Evolutionary conservation across 1,140 invertebrate genomes (phyloP), one percentile per base, ranked within the genome.

Genomic region (Coboldia fuscipes): DNA sequence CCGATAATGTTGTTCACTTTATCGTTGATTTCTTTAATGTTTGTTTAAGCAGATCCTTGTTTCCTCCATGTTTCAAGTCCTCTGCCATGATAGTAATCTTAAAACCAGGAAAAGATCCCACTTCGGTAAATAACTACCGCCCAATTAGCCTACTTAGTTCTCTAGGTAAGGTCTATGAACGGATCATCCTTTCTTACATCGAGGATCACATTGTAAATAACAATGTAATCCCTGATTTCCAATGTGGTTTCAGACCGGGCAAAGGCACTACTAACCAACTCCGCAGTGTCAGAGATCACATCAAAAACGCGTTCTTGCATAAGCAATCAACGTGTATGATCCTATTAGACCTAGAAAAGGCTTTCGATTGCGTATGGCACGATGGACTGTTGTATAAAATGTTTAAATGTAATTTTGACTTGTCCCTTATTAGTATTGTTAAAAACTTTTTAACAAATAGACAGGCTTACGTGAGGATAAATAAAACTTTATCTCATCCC

Each of bases 21-120:
- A n/a, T n/a, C n/a, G n/a, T n/a, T n/a, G n/a, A n/a, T n/a, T n/a
- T n/a, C n/a, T n/a, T n/a, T n/a, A n/a, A n/a, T n/a, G n/a, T n/a
- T n/a, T n/a, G n/a, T n/a, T n/a, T n/a, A n/a, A n/a, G n/a, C n/a
- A n/a, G n/a, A n/a, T n/a, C n/a, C n/a, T n/a, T n/a, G n/a, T n/a
- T n/a, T n/a, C n/a, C n/a, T n/a, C n/a, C n/a, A n/a, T n/a, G n/a
- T n/a, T n/a, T n/a, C n/a, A n/a, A n/a, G n/a, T n/a, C n/a, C n/a
- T n/a, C n/a, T n/a, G n/a, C n/a, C n/a, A n/a, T n/a, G n/a, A n/a
- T n/a, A n/a, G n/a, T n/a, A 1, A 49, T 61, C 16, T 45, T 34
- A 1, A 60, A 61, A 44, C 47, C 49, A 3, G 44, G 46, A 5
- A 60, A 63, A 45, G 30, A 45, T 17, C 27, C 32, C 15, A 35